Percentiles rank a stretch among this genome's conserved stretches.
These are phyloP conservation scores for Stramonita haemastoma DNA, from an alignment of 2,888 invertebrate species.

Conservation along the genomic window DNA sequence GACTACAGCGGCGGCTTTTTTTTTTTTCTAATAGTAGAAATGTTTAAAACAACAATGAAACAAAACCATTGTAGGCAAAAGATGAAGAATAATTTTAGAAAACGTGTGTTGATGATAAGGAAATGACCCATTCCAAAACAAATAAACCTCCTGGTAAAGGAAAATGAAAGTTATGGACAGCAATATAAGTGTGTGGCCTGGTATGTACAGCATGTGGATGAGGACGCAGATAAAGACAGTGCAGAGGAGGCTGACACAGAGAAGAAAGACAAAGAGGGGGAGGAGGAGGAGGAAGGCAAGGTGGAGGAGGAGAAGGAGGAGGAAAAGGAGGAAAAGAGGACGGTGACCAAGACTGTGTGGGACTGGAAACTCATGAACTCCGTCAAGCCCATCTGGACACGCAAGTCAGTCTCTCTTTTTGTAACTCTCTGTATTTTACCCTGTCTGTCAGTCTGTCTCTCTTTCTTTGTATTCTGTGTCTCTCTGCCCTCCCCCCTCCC, in stretches of 20 bases:
- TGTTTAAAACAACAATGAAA: no score
- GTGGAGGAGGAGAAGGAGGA: slow-evolving; percentile 84
- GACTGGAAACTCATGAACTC: slow-evolving; percentile 98
- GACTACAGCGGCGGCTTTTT: no score
- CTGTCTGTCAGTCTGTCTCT: no score
- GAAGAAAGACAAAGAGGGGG: slow-evolving; percentile 68
- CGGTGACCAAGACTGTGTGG: slow-evolving; percentile 95
- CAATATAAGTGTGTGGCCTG: slow-evolving; percentile 84
- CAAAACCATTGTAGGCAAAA: no score
- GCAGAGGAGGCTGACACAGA: slow-evolving; percentile 69
- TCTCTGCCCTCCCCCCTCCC: no score
- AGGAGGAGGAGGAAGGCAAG: slow-evolving; percentile 73
- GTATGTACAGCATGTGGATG: slow-evolving; percentile 81
- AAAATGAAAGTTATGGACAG: slow-evolving; percentile 62
- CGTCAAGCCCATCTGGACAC: slow-evolving; percentile 98
- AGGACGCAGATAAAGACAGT: slow-evolving; percentile 81
- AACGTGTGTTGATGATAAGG: no score
- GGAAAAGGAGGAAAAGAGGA: slow-evolving; percentile 84
- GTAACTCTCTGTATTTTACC: no score
- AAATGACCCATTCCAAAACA: no score
- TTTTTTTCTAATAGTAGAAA: no score
- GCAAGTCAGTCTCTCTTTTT: slow-evolving; percentile 82
- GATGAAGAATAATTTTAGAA: no score
- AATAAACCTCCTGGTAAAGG: no score
- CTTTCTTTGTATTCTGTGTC: no score